Conservation (phyloP, 2,888 invertebrate genomes). For the Tubulanus polymorphus region DNA sequence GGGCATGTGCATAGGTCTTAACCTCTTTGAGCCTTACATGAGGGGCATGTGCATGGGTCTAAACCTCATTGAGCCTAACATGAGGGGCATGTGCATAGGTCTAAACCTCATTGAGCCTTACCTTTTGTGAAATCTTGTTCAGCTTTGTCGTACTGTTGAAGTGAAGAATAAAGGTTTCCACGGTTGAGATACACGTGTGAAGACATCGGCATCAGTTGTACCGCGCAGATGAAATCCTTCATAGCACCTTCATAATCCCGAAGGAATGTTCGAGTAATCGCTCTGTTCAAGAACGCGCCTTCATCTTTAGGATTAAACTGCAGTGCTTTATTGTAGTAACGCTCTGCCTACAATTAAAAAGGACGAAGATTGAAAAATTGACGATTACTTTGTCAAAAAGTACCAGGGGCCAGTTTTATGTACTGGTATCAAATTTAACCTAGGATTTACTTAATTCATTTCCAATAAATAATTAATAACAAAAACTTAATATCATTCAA, state of each 20-base stretch:
- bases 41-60: too few species aligned
- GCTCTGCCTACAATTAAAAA: slow-evolving; percentile 37
- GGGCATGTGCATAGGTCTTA: too few species aligned
- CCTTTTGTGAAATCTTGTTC: slow-evolving; percentile 48
- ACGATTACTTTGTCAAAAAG: too few species aligned
- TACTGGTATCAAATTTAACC: too few species aligned
- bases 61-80: too few species aligned
- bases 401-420: too few species aligned
- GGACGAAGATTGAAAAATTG: too few species aligned
- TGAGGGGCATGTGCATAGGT: background rate
- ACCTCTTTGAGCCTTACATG: too few species aligned
- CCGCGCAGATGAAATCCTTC: slow-evolving; percentile 43
- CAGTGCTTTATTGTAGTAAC: slow-evolving; percentile 41
- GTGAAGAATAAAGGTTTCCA: slow-evolving; percentile 47
- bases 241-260: slow-evolving; percentile 46
- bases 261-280: slow-evolving; percentile 49
- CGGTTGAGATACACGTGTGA: slow-evolving; percentile 52
- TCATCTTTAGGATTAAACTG: slow-evolving; percentile 44
- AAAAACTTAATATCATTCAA: too few species aligned
- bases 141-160: slow-evolving; percentile 41
- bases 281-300: slow-evolving; percentile 49
- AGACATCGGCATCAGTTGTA: slow-evolving; percentile 44
- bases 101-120: slow-evolving; percentile 18
- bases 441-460: too few species aligned
- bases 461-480: too few species aligned